Conservation (phyloP, 2,797 vertebrate species). For the Poecilia wingei region DNA sequence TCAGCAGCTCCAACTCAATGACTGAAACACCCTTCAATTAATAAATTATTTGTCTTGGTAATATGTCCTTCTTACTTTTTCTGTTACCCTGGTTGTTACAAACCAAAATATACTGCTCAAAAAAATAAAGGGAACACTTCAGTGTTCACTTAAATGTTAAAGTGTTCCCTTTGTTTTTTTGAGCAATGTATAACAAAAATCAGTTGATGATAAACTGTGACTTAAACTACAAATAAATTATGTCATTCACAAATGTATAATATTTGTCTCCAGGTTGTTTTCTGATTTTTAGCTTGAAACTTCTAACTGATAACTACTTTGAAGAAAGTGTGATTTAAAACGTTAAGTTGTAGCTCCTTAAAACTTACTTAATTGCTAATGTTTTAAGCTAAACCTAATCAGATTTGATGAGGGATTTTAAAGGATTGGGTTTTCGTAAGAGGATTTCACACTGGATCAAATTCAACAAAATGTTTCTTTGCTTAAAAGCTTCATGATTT, state of each 20-base stretch:
- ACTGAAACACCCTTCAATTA: not conserved
- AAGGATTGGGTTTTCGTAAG: conserved; percentile 11
- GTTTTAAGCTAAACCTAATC: conserved; percentile 18
- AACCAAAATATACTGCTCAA: not conserved
- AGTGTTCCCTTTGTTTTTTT: too few relatives aligned
- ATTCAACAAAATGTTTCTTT: conserved; percentile 17
- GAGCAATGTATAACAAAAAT: not conserved
- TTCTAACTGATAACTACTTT: not conserved
- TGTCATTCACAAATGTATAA: not conserved
- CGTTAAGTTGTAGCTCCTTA: conserved; percentile 20
- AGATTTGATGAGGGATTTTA: conserved; percentile 22
- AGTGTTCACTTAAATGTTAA: too few relatives aligned
- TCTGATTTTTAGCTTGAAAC: conserved; percentile 3
- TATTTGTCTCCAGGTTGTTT: not conserved
- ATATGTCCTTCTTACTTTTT: not conserved
- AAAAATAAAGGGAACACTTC: too few relatives aligned
- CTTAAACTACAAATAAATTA: not conserved
- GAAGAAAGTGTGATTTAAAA: conserved; percentile 23
- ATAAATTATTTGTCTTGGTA: not conserved
- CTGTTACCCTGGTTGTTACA: not conserved
- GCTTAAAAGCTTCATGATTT: not conserved
- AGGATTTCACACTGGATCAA: conserved; percentile 17
- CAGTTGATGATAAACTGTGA: not conserved
- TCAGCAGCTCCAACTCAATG: not conserved
- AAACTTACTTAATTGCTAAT: conserved; percentile 33